Conservation (phyloP, 2,113 vertebrate species). For the Cynopterus brachyotis region DNA sequence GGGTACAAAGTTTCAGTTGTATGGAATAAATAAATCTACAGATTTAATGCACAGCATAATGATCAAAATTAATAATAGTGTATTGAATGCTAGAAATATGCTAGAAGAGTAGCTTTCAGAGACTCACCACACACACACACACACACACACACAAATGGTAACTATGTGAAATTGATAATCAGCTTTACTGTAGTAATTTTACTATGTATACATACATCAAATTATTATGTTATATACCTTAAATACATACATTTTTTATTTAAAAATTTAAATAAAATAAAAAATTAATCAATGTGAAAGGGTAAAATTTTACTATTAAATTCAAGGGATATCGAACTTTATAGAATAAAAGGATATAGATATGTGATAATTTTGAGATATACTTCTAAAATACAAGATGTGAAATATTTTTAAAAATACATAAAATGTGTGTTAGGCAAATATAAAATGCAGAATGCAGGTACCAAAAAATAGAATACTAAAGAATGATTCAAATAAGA, state of each 20-base stretch:
- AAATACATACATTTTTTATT: neutral
- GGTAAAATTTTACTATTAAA: neutral
- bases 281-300: constrained; percentile 5
- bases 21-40: neutral
- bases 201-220: neutral
- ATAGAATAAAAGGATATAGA: neutral
- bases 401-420: neutral
- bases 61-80: neutral
- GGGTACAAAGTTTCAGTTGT: neutral
- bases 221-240: neutral
- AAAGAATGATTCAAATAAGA: neutral
- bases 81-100: neutral
- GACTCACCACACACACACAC: neutral
- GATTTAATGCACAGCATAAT: neutral
- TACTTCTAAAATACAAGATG: neutral
- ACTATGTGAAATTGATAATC: neutral
- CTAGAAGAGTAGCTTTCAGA: neutral
- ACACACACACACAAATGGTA: neutral
- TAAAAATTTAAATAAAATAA: neutral
- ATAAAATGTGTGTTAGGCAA: neutral
- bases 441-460: constrained; percentile 28
- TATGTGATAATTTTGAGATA: neutral
- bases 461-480: neutral
- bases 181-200: neutral
- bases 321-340: neutral